Percentiles rank a stretch among this genome's conserved stretches.
These are phyloP conservation scores for Pyxicephalus adspersus DNA, from an alignment of 2,113 vertebrate species.

Conservation along the genomic window DNA sequence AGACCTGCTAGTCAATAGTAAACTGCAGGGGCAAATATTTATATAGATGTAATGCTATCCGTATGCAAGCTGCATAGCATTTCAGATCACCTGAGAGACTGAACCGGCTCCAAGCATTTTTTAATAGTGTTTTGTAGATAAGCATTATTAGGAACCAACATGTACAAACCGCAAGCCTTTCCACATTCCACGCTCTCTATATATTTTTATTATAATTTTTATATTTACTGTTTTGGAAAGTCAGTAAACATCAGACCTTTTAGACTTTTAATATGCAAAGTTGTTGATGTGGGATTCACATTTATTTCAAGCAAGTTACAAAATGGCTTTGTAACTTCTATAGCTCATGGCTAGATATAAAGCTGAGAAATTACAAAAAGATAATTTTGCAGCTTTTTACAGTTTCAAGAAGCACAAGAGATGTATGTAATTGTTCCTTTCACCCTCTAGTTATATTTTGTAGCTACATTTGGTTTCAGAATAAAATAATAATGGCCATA, in stretches of 20 bases:
- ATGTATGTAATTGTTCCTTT: constrained; percentile 59
- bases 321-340: no score
- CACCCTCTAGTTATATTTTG: not conserved
- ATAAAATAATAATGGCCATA: not conserved
- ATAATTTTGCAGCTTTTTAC: not conserved
- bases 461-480: not conserved
- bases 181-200: constrained; percentile 42
- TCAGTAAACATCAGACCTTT: not conserved
- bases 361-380: not conserved
- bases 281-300: not conserved
- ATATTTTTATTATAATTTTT: constrained; percentile 1
- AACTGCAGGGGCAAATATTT: constrained; percentile 48
- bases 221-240: not conserved
- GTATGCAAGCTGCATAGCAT: constrained; percentile 47
- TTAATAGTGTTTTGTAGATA: constrained; percentile 24
- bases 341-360: no score
- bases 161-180: constrained; percentile 18
- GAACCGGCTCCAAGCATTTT: constrained; percentile 8
- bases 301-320: not conserved
- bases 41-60: constrained; percentile 41
- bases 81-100: constrained; percentile 24
- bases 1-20: constrained; percentile 40
- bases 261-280: not conserved
- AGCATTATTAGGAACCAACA: not conserved
- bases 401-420: constrained; percentile 62